Evolutionary conservation across 2,113 vertebrate species (phyloP), one percentile per base, ranked within the genome.

Genomic region (Porphyrio hochstetteri): DNA sequence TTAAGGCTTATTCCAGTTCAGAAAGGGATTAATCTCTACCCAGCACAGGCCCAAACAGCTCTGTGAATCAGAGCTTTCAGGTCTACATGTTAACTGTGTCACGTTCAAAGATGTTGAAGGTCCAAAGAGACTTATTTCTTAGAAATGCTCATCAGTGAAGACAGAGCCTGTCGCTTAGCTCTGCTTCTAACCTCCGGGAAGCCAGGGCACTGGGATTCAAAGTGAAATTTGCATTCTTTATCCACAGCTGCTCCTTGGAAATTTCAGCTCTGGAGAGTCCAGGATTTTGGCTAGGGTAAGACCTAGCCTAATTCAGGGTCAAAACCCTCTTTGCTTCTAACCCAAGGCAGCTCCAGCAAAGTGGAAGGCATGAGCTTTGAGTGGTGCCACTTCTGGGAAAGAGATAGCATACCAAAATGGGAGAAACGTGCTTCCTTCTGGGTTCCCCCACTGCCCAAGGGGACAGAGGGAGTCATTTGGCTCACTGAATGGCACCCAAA

Each of bases 1-100:
- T 94, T 72, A 72, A 92, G 40, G 74, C 13, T 81, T 82, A 56
- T 88, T 82, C 67, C 67, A 28, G 48, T 36, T 82, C 35, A 65
- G 27, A 89, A 84, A 72, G 48, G 31, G 65, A 89, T 93, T 82
- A 89, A 35, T 68, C 29, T 79, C 48, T 90, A 76, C 21, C 61
- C n/a, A 76, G 63, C 57, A 87, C 60, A 85, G 61, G 57, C 19
- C 70, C 63, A 65, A 84, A 91, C 74, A 72, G 16, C 59, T 75
- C 65, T 76, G 44, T 72, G 72, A 84, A 57, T 87, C 57, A 70
- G 40, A 85, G 36, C 12, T 85, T 95, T 92, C 40, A 78, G n/a
- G 57, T n/a, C 27, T 44, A 52, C 8, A 4, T 83, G 10, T 56
- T 83, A 78, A 77, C 50, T 67, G 24, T 81, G 42, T 64, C 38